These are phyloP conservation scores for Peromyscus nudipes DNA, from an alignment of 2,797 vertebrate species.

Conservation along the genomic window DNA sequence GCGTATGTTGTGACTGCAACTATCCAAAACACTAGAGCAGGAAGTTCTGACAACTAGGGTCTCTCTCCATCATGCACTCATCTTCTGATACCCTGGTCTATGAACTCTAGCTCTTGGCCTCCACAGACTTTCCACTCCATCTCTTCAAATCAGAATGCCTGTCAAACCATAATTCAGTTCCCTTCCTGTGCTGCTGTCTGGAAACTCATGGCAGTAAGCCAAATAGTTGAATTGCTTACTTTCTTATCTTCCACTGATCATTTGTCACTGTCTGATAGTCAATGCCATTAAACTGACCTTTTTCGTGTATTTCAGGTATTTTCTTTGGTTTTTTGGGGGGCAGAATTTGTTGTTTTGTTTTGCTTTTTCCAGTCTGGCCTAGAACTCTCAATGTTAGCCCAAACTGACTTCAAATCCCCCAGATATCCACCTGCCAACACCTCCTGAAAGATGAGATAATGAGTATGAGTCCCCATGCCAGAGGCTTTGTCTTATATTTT, in stretches of 20 bases:
- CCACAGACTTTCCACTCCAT: neutral
- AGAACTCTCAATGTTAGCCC: neutral
- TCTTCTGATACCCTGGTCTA: slow-evolving; percentile 5
- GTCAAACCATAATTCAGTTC: neutral
- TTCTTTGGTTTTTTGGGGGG: neutral
- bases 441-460: neutral
- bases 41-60: neutral
- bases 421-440: neutral
- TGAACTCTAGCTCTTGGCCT: neutral
- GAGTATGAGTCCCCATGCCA: neutral
- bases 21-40: neutral
- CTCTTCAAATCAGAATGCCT: slow-evolving; percentile 30
- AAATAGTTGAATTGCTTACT: neutral
- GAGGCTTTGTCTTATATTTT: slow-evolving; percentile 3
- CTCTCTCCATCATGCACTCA: neutral
- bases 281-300: neutral
- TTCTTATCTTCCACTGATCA: neutral
- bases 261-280: neutral
- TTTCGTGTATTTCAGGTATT: neutral
- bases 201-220: slow-evolving; percentile 38
- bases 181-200: neutral
- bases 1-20: slow-evolving; percentile 15
- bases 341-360: neutral
- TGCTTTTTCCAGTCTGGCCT: neutral
- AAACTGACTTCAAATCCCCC: neutral